Percentiles rank a stretch among this genome's conserved stretches.
Conservation (phyloP, 2,113 vertebrate genomes). For the Polypterus bichir region DNA sequence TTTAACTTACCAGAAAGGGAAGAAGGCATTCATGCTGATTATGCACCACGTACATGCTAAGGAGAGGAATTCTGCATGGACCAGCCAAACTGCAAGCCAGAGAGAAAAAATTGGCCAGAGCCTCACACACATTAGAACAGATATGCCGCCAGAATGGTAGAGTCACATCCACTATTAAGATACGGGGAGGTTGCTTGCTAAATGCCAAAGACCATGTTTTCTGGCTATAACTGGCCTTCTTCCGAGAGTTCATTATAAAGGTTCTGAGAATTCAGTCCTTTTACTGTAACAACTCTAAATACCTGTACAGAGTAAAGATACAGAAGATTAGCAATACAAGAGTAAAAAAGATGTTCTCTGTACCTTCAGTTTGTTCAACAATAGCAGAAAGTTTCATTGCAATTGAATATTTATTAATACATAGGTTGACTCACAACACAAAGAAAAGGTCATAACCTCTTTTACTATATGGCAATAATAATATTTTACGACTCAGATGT, state of each 20-base stretch:
- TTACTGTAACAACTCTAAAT: background rate
- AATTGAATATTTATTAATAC: no score
- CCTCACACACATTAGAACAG: slow-evolving; percentile 56
- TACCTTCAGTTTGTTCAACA: background rate
- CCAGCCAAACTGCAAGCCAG: slow-evolving; percentile 63
- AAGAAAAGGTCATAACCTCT: no score
- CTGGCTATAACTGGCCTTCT: slow-evolving; percentile 19
- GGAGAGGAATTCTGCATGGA: slow-evolving; percentile 63
- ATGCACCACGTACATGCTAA: slow-evolving; percentile 73
- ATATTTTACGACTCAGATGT: no score
- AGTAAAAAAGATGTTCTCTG: background rate
- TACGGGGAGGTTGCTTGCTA: slow-evolving; percentile 48
- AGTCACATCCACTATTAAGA: slow-evolving; percentile 65
- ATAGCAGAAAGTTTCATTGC: background rate
- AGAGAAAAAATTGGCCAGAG: slow-evolving; percentile 72
- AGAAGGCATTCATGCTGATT: slow-evolving; percentile 75
- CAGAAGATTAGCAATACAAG: background rate
- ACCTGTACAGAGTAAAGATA: background rate
- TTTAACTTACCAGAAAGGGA: slow-evolving; percentile 68
- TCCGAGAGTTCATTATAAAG: slow-evolving; percentile 35
- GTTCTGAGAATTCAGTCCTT: background rate
- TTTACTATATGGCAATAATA: no score
- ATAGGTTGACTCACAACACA: no score
- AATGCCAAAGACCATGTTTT: slow-evolving; percentile 25
- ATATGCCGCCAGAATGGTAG: slow-evolving; percentile 64